Percentiles rank a stretch among this genome's conserved stretches.
Conservation (phyloP, 1,140 invertebrate genomes). For the Pogonus chalceus region DNA sequence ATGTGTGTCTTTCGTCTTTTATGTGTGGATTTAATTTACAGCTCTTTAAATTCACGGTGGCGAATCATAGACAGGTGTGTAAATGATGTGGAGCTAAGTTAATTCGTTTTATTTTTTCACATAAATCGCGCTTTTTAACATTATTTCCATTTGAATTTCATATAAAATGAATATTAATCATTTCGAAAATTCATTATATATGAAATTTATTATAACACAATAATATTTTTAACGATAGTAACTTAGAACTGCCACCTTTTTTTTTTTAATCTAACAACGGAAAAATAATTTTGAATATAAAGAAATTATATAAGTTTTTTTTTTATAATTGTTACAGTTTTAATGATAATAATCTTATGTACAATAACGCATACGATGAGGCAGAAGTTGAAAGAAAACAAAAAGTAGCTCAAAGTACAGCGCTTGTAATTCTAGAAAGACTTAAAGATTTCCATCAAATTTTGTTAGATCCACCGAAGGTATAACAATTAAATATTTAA, state of each 20-base stretch:
- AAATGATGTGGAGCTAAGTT: too few relatives aligned
- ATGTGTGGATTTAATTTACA: not conserved
- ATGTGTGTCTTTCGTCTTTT: too few relatives aligned
- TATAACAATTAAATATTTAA: constrained; percentile 27
- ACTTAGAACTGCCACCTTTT: not conserved
- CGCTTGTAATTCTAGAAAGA: constrained; percentile 52
- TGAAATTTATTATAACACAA: too few relatives aligned
- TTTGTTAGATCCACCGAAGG: constrained; percentile 61
- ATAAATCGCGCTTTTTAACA: not conserved
- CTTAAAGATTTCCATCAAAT: constrained; percentile 62
- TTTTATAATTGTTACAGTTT: not conserved
- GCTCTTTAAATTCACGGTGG: not conserved
- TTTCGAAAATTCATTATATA: too few relatives aligned
- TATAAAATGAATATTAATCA: not conserved
- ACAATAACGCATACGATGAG: not conserved
- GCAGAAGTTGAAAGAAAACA: constrained; percentile 39
- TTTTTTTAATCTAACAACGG: not conserved
- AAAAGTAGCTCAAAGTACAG: constrained; percentile 45
- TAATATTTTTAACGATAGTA: too few relatives aligned
- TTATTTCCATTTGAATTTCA: not conserved
- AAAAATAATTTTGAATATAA: not conserved
- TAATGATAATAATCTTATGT: not conserved
- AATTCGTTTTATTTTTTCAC: too few relatives aligned
- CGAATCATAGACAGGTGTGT: not conserved
- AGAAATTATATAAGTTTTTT: not conserved